These are phyloP conservation scores for Anhinga anhinga DNA, from an alignment of 2,113 vertebrate species.

Conservation along the genomic window DNA sequence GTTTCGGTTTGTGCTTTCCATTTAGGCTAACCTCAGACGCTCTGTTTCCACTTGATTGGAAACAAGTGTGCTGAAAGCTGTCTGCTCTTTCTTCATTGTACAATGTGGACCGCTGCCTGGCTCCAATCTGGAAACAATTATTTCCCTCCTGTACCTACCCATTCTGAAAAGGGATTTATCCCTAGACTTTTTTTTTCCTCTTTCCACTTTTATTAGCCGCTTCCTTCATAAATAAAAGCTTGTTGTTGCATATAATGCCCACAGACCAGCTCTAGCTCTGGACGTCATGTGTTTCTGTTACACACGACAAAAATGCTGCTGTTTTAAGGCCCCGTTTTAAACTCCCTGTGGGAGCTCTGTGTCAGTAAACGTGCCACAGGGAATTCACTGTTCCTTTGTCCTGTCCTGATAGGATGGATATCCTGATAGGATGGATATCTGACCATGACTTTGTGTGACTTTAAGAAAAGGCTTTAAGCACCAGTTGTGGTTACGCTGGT, in stretches of 20 bases:
- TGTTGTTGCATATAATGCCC: not conserved
- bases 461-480: not conserved
- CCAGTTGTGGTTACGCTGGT: not conserved
- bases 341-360: not conserved
- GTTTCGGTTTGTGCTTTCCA: not conserved
- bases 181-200: not conserved
- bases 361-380: not conserved
- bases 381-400: not conserved
- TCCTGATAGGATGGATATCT: not conserved
- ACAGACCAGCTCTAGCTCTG: not conserved
- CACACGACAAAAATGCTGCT: not conserved
- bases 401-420: not conserved
- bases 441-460: not conserved
- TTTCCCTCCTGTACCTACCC: not conserved
- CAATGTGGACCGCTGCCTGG: not conserved
- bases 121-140: constrained; percentile 23
- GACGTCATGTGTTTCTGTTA: not conserved
- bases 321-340: not conserved
- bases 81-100: not conserved
- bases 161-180: not conserved
- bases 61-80: not conserved
- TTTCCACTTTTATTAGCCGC: not conserved
- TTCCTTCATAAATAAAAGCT: not conserved
- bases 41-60: not conserved
- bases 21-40: not conserved